phyloP scores from a whole-genome alignment of 2,888 invertebrate species.

The Alviniconcha strummeri region DNA sequence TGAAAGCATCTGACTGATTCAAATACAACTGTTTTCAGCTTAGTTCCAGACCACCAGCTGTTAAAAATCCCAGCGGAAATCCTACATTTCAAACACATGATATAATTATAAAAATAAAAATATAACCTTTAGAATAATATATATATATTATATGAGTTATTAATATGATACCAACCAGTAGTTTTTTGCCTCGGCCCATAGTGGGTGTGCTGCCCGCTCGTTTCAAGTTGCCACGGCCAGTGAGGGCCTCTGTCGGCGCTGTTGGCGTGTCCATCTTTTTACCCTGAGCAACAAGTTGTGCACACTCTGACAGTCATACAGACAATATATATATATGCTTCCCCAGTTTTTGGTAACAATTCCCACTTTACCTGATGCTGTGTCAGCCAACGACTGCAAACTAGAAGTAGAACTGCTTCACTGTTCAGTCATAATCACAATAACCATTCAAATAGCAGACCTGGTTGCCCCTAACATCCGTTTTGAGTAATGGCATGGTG shows the following conservation, averaged over 20 bases:
- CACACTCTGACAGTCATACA: background rate
- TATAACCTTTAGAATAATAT: background rate
- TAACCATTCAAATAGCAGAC: too few species aligned
- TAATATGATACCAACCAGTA: conserved; percentile 49
- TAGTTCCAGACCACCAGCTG: too few species aligned
- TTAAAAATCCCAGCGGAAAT: too few species aligned
- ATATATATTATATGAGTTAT: too few species aligned
- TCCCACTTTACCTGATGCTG: too few species aligned
- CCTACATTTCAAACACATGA: background rate
- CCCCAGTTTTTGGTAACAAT: too few species aligned
- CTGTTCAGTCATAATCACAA: too few species aligned
- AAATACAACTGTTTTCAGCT: background rate
- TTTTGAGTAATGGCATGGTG: too few species aligned
- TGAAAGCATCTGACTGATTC: background rate
- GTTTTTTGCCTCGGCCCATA: conserved; percentile 49
- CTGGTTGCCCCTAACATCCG: too few species aligned
- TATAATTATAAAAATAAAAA: background rate
- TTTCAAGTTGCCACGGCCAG: conserved; percentile 4
- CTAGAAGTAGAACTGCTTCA: too few species aligned
- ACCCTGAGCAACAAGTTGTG: background rate
- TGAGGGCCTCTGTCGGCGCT: conserved; percentile 30
- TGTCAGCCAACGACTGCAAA: too few species aligned
- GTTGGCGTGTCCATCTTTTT: conserved; percentile 27
- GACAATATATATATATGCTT: background rate
- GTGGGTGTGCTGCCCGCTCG: conserved; percentile 48